Percentiles rank a stretch among this genome's conserved stretches.
These are phyloP conservation scores for Eulemur rufifrons DNA, from an alignment of 2,113 vertebrate species.

Conservation along the genomic window DNA sequence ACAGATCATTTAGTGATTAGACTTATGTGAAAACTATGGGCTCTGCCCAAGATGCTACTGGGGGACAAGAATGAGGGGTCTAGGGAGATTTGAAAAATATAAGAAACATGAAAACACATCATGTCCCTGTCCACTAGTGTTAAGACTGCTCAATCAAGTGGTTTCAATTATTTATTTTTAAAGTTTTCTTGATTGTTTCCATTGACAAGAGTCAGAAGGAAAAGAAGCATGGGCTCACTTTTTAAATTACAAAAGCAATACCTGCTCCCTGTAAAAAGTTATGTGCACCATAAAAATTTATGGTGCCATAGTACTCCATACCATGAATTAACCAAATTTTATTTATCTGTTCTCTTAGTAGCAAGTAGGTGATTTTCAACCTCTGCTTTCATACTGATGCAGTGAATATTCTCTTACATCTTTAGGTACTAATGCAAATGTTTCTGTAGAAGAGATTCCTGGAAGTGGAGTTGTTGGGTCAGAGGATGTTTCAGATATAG, in stretches of 20 bases:
- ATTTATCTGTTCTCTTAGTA: not conserved
- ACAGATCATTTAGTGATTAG: not conserved
- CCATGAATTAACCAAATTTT: not conserved
- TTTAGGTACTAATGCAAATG: not conserved
- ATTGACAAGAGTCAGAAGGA: not conserved
- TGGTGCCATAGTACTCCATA: not conserved
- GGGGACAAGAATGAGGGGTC: not conserved
- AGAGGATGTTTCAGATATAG: not conserved
- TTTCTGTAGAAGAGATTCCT: not conserved
- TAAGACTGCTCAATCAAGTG: not conserved
- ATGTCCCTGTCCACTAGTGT: not conserved
- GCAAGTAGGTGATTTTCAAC: not conserved
- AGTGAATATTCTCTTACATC: not conserved
- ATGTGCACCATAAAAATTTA: not conserved
- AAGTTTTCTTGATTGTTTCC: not conserved
- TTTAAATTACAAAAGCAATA: not conserved
- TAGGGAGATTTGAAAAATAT: not conserved
- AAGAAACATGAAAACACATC: not conserved
- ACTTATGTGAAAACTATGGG: not conserved
- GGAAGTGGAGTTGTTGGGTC: not conserved
- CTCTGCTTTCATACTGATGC: not conserved
- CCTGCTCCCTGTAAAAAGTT: not conserved
- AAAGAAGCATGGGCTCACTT: not conserved
- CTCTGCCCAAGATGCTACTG: not conserved
- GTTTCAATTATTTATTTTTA: not conserved